Percentiles rank a stretch among this genome's conserved stretches.
Conservation (phyloP, 2,888 invertebrate species). For the Ferdinandea cuprea region DNA sequence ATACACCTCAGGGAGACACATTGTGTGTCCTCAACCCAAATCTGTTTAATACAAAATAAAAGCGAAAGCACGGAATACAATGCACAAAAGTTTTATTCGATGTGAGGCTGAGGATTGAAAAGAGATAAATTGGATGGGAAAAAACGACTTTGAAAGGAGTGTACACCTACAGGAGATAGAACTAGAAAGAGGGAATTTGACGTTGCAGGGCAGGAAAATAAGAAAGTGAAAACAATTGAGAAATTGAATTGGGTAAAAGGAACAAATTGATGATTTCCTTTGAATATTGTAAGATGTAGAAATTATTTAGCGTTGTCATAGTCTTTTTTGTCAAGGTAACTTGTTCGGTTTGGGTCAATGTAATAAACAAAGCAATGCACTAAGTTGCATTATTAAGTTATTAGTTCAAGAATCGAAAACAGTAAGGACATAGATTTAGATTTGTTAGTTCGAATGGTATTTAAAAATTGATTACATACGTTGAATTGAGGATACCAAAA, state of each 20-base stretch:
- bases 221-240: background rate
- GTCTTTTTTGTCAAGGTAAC: background rate
- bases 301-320: background rate
- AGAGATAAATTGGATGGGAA: no score
- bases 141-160: no score
- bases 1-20: conserved; percentile 6
- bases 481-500: no score
- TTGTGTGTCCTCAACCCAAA: conserved; percentile 17
- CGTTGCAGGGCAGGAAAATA: background rate
- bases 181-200: background rate
- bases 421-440: no score
- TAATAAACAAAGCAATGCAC: no score
- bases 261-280: background rate
- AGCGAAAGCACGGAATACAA: background rate
- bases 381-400: no score
- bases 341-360: no score
- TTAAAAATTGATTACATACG: no score
- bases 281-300: background rate
- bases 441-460: no score
- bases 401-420: no score
- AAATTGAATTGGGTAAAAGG: background rate
- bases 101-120: background rate
- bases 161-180: background rate
- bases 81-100: conserved; percentile 10
- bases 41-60: background rate